Base-by-base conservation (phyloP, 1,140 invertebrate species). In the Coelopa frigida region DNA sequence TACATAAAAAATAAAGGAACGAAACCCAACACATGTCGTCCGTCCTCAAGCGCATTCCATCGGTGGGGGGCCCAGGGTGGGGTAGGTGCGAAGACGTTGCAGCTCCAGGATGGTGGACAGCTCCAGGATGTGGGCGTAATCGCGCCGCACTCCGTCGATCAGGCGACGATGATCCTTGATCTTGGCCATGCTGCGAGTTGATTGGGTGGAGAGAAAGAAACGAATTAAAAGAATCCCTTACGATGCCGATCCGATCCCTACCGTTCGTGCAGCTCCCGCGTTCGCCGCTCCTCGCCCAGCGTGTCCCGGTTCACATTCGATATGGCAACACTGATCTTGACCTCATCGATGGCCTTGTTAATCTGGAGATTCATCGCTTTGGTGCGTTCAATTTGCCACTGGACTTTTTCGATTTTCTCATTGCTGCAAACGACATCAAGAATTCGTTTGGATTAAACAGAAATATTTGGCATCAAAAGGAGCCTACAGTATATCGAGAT, bases 21-120 rank as follows among this genome's bases (percentile, higher is more conserved):
- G 7, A 23, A 24, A 24, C n/a, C 2, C 7, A 23, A 40, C 20
- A 14, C n/a, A 22, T 14, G 27, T 26, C n/a, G 20, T 7, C 18
- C n/a, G n/a, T n/a, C n/a, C n/a, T n/a, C n/a, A n/a, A n/a, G 29
- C 23, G 24, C 46, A 49, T n/a, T 39, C 31, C n/a, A 31, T 29
- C 2, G 59, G 62, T n/a, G 60, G 21, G 10, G 61, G 60, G 1
- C 57, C 59, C 32, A 80, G 55, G 0, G 75, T 78, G 1, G 78
- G 78, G 63, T 78, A 79, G 15, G 76, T 79, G 48, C 71, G 72
- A 10, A 80, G 53, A 39, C 74, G 70, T 7, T 76, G 57, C 0
- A 79, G 50, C 54, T 81, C 78, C 27, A 81, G 58, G 35, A 75
- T 73, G 0, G 75, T 73, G 41, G 74, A 73, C 18, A 80, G 49